Base-by-base conservation (phyloP, 2,888 invertebrate species). In the Athalia rosae region DNA sequence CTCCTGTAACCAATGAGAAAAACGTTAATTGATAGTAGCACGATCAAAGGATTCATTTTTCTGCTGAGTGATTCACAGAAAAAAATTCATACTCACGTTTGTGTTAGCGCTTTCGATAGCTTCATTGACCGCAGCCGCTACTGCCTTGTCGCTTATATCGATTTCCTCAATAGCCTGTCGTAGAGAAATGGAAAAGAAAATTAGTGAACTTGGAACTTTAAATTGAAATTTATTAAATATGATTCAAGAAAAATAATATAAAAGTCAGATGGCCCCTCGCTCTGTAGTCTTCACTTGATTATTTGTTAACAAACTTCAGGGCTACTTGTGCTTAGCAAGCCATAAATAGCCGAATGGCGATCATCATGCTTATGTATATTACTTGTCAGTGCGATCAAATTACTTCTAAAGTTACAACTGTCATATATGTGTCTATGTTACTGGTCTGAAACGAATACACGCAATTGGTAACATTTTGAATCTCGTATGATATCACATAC, bases 191-290 rank as follows among this genome's bases (percentile, higher is more conserved):
- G 28, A 28, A 28, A 28, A 28, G 28, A 28, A 28, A 28, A 28
- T 28, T 28, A 28, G 15, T 8, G 8, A 53, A 59, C 9, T 7
- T 28, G 50, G 8, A 41, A 47, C 64, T 11, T 4, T 56, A 77
- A 63, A 53, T 9, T n/a, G 28, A 48, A n/a, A 28, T 48, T 11
- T 6, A 3, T 45, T 13, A 15, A 53, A 56, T 62, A 58, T 67
- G 50, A 50, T 58, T 4, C 43, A 59, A 61, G 50, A 78, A 67
- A 15, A 41, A 69, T 62, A 58, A 53, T 78, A 77, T 43, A 71
- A 79, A 62, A 79, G 83, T 89, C 89, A 89, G 89, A 89, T 89
- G 89, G 89, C 89, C 89, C 89, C 89, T 89, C 89, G 87, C 89
- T 85, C 89, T 64, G 66, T 79, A 81, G 82, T 89, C 88, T 87